Evolutionary conservation across 1,140 invertebrate genomes (phyloP), one percentile per base, ranked within the genome.

Genomic region (Aphidius ervi): DNA sequence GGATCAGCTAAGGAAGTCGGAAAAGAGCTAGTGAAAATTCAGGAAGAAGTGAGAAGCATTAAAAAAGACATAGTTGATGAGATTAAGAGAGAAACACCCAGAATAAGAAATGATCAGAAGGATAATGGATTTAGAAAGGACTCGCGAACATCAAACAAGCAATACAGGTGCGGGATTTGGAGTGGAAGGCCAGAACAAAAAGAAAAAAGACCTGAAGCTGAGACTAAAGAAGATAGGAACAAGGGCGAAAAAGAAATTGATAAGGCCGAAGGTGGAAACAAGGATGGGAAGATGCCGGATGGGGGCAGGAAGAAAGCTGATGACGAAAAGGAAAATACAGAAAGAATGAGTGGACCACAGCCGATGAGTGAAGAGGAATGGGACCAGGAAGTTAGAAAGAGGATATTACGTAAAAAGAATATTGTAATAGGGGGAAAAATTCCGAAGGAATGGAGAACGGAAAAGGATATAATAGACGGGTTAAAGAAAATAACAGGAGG

Each of bases 321-420:
- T 5, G n/a, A 48, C 58, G 58, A 31, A 9, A 49, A 40, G n/a
- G 37, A 9, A 42, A 42, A 56, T 45, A 16, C 9, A 20, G 20
- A 6, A 61, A 9, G 23, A 1, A 7, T 7, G 23, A 56, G 23
- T 9, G 6, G 6, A 43, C 42, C 42, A 1, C 42, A 9, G 42
- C 2, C 31, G 23, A 16, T 47, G 39, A 58, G 46, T 20, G 47
- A 37, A 45, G 40, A 46, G 50, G 16, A 16, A 16, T 16, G 16
- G 16, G 16, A 16, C 16, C 16, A n/a, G 40, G 37, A 58, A 46
- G 23, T n/a, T 9, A 10, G 6, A 52, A 42, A 59, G 43, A 41
- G 46, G 20, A 53, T 56, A 6, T 45, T 52, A 47, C 62, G 58
- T 20, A 59, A 9, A 41, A 63, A 62, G 58, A 43, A 62, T 43